These are phyloP conservation scores for Aleiodes testaceus DNA, from an alignment of 2,888 invertebrate species.

Conservation along the genomic window DNA sequence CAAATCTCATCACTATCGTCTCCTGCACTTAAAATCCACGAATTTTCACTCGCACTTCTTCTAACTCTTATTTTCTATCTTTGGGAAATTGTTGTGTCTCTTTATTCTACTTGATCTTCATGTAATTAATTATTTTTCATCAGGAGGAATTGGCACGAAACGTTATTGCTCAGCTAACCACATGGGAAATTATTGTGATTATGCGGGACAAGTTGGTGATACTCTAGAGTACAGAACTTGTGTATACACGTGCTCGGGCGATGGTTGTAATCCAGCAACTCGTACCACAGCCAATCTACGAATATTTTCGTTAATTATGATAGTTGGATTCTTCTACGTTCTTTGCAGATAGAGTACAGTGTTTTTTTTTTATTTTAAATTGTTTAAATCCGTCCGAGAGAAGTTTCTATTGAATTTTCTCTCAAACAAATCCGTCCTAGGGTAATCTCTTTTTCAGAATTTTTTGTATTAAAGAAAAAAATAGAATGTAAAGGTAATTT, in stretches of 20 bases:
- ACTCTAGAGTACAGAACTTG: conserved; percentile 88
- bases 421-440: neutral
- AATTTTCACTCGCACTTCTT: conserved; percentile 1
- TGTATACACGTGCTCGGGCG: conserved; percentile 86
- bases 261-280: conserved; percentile 86
- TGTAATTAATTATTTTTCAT: conserved; percentile 26
- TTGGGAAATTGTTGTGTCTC: neutral
- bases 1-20: neutral
- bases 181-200: conserved; percentile 92
- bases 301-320: conserved; percentile 3
- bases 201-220: conserved; percentile 88
- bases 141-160: conserved; percentile 91
- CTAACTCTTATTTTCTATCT: neutral
- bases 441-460: no score
- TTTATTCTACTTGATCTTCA: neutral
- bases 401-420: conserved; percentile 16
- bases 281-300: conserved; percentile 44
- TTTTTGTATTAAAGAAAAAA: no score
- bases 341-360: conserved; percentile 36
- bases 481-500: no score
- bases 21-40: neutral
- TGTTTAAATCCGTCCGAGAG: conserved; percentile 26
- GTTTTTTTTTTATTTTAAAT: neutral
- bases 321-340: conserved; percentile 24
- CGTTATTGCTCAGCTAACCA: conserved; percentile 90